These are phyloP conservation scores for Ovis aries DNA, from an alignment of 2,113 vertebrate genomes.

Conservation along the genomic window DNA sequence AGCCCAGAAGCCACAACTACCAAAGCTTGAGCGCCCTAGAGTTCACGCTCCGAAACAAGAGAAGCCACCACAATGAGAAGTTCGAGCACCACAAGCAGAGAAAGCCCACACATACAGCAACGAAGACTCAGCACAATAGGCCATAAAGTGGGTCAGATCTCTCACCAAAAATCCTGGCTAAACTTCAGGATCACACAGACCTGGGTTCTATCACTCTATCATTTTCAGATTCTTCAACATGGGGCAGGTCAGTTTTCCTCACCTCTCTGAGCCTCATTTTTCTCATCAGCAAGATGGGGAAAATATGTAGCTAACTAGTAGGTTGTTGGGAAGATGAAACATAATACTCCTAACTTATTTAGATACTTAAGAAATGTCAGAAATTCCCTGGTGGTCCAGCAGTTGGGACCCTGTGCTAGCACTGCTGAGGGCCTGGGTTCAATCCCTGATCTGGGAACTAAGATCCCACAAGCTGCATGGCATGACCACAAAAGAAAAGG, in stretches of 20 bases:
- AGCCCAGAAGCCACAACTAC: neutral
- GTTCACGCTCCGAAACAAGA: neutral
- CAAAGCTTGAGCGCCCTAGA: neutral
- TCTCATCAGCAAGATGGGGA: neutral
- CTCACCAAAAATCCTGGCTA: neutral
- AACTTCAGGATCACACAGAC: neutral
- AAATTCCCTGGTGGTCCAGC: neutral
- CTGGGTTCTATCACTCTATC: neutral
- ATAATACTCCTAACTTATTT: neutral
- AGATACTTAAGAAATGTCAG: neutral
- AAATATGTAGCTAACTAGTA: neutral
- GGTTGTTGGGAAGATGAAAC: neutral
- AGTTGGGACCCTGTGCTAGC: neutral
- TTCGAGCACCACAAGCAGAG: rapidly evolving
- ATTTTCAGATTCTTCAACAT: neutral
- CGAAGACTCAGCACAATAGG: neutral
- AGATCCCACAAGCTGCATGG: neutral
- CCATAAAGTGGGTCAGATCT: neutral
- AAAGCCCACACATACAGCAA: neutral
- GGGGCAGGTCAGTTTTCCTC: neutral
- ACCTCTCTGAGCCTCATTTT: neutral
- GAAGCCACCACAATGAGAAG: neutral
- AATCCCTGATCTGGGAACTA: neutral
- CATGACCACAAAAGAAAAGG: neutral
- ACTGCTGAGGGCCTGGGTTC: neutral